These are phyloP conservation scores for Pterois miles DNA, from an alignment of 2,797 vertebrate genomes.

Conservation along the genomic window DNA sequence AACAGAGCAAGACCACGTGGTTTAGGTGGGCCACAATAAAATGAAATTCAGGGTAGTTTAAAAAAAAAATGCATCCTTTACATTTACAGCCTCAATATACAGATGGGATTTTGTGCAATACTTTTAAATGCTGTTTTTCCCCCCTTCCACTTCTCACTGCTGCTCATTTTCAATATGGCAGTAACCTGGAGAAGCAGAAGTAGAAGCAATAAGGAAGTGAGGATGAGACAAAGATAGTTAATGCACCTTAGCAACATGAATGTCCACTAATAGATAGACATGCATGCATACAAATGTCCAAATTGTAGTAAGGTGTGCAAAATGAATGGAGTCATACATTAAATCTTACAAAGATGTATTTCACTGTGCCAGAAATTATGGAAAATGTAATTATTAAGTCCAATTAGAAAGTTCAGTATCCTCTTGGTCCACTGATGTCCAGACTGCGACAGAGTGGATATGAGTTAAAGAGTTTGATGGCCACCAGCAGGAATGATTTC, in stretches of 20 bases:
- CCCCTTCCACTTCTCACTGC: neutral
- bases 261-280: neutral
- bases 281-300: no score
- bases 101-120: neutral
- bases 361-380: neutral
- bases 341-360: neutral
- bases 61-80: neutral
- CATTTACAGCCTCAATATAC: neutral
- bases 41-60: neutral
- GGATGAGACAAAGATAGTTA: neutral
- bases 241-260: neutral
- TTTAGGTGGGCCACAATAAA: neutral
- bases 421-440: neutral
- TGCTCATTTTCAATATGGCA: neutral
- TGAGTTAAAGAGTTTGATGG: neutral
- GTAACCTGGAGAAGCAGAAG: neutral
- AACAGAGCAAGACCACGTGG: conserved; percentile 8
- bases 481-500: neutral
- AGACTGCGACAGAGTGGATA: neutral
- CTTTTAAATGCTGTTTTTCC: neutral
- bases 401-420: neutral
- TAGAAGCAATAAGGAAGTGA: neutral
- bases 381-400: neutral
- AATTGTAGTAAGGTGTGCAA: neutral
- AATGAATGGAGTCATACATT: neutral